Evolutionary conservation across 2,888 invertebrate species (phyloP), one percentile per base, ranked within the genome.

Genomic region (Eilema sororculum): DNA sequence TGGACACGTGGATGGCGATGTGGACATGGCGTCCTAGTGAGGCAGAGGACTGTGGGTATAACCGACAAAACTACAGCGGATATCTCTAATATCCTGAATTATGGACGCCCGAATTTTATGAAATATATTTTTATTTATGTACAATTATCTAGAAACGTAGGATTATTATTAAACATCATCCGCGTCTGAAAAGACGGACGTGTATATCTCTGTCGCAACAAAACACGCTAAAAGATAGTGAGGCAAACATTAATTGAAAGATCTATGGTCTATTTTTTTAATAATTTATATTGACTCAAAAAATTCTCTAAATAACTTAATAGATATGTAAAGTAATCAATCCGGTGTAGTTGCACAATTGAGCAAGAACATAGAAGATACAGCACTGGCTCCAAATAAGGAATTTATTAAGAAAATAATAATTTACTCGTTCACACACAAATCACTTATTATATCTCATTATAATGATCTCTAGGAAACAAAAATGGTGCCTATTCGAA

Each of bases 281-380:
- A 52, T 52, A 52, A 52, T 52, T 52, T 52, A 52, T 52, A 52
- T 52, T 52, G 52, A 52, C 52, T 52, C 52, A 52, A 52, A 64
- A 64, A 64, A 52, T 16, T 63, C 12, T 24, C 33, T 46, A 61
- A 52, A 52, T 52, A 52, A 52, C 52, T 52, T 52, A 46, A 20
- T 46, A 52, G 52, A 9, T 56, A 65, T 52, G 71, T 76, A 71
- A 68, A 59, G 72, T 72, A 63, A 74, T 72, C 82, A 80, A 80
- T 73, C 73, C 71, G 66, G 69, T 72, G 72, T 72, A 62, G 73
- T 78, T 81, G 77, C 79, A 82, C 78, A 78, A 64, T 81, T 81
- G 85, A 84, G 82, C 81, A 81, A 81, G 75, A 67, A 72, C 76
- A 78, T 67, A 67, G 68, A 78, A 78, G 52, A 81, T 68, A 69